Percentiles rank a stretch among this genome's conserved stretches.
phyloP scores from a whole-genome alignment of 2,888 invertebrate genomes.

The Julus scanicus region DNA sequence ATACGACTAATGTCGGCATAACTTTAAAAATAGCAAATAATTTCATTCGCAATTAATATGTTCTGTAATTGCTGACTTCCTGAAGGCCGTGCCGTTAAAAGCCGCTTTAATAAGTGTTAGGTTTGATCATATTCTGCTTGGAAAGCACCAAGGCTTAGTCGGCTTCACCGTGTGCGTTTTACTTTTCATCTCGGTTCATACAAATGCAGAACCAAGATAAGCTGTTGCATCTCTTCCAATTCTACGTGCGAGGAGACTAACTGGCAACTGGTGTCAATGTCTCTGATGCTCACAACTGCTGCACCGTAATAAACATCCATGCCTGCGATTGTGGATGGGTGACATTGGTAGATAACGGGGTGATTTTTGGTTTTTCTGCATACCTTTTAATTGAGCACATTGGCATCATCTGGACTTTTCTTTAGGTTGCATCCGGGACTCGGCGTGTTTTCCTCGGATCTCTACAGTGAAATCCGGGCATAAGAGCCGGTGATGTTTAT shows the following conservation, averaged over 20 bases:
- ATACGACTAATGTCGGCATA: too few species aligned
- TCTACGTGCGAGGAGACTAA: background rate
- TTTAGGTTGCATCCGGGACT: background rate
- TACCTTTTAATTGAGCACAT: too few species aligned
- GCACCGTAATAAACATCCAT: background rate
- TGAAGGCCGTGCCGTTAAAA: too few species aligned
- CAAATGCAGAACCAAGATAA: background rate
- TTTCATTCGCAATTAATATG: too few species aligned
- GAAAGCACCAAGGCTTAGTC: background rate
- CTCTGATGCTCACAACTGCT: background rate
- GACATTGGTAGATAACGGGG: background rate
- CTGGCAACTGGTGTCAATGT: conserved; percentile 23
- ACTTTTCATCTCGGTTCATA: background rate
- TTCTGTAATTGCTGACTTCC: too few species aligned
- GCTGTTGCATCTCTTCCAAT: background rate
- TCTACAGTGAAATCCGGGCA: background rate
- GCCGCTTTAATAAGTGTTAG: too few species aligned
- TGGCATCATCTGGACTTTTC: background rate
- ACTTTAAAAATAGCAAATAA: too few species aligned
- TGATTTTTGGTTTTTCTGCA: background rate
- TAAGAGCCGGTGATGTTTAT: background rate
- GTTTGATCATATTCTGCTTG: too few species aligned
- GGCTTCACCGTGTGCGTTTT: too few species aligned
- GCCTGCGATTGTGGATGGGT: background rate
- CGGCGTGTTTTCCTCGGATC: background rate